Percentiles rank a stretch among this genome's conserved stretches.
phyloP scores from a whole-genome alignment of 2,888 invertebrate genomes.

The Rhamnusium bicolor region DNA sequence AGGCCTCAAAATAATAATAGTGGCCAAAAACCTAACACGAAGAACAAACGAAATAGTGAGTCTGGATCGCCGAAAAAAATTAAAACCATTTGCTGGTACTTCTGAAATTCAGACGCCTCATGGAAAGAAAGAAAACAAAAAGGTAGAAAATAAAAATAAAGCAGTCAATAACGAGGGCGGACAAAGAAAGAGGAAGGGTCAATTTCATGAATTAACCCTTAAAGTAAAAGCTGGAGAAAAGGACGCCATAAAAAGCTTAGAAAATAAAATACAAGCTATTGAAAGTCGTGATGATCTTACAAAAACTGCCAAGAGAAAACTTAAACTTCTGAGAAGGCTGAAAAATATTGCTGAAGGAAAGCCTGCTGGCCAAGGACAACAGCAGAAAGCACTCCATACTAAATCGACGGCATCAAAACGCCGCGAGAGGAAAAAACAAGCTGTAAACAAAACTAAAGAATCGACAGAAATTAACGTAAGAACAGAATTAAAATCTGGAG shows the following conservation, averaged over 20 bases:
- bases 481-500: not conserved
- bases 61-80: slow-evolving; percentile 38
- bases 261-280: slow-evolving; percentile 49
- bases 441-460: slow-evolving; percentile 10
- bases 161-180: not conserved
- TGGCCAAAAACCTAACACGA: slow-evolving; percentile 32
- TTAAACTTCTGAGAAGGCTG: slow-evolving; percentile 45
- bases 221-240: slow-evolving; percentile 44
- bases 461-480: too few species aligned
- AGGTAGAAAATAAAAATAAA: slow-evolving; percentile 13
- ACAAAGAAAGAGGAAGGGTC: slow-evolving; percentile 29
- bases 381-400: not conserved
- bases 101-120: slow-evolving; percentile 31
- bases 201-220: slow-evolving; percentile 41
- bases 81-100: slow-evolving; percentile 51
- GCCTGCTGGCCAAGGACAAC: slow-evolving; percentile 11
- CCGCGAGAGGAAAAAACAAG: not conserved
- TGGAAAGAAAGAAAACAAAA: slow-evolving; percentile 32
- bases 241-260: slow-evolving; percentile 39
- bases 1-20: slow-evolving; percentile 1
- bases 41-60: slow-evolving; percentile 27
- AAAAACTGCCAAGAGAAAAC: slow-evolving; percentile 55
- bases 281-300: slow-evolving; percentile 43
- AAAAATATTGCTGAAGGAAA: slow-evolving; percentile 38
- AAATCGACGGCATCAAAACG: not conserved